Evolutionary conservation across 53 echinoderm and acorn worm species (phyloP).

Genomic region (Paracentrotus lividus): DNA sequence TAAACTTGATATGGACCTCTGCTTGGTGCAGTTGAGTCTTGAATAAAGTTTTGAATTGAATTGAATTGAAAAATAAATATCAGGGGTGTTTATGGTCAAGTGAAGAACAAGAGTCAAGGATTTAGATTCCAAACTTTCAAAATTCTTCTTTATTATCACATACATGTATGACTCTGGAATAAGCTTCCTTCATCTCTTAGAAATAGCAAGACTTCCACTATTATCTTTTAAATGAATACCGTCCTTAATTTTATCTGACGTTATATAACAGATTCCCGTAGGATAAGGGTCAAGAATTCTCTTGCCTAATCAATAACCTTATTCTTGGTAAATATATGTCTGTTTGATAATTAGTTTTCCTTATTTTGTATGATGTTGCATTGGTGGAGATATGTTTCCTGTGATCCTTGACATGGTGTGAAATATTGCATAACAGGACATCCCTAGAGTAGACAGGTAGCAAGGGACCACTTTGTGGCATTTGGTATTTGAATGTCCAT

Average conservation of each 20-base stretch:
- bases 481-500: neutral
- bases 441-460: too few relatives aligned
- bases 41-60: too few relatives aligned
- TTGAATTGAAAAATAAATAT: too few relatives aligned
- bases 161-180: too few relatives aligned
- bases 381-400: neutral
- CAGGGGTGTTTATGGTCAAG: too few relatives aligned
- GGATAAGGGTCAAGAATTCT: constrained; percentile 20
- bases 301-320: neutral
- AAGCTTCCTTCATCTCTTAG: too few relatives aligned
- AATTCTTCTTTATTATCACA: too few relatives aligned
- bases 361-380: constrained; percentile 5
- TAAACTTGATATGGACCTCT: too few relatives aligned
- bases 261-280: neutral
- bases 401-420: constrained; percentile 27
- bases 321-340: neutral
- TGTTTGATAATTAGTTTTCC: neutral
- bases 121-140: too few relatives aligned
- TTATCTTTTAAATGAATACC: neutral
- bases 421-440: neutral
- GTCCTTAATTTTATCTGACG: constrained; percentile 7
- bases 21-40: too few relatives aligned
- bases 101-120: too few relatives aligned
- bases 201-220: too few relatives aligned
- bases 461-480: neutral